Evolutionary conservation across 2,888 invertebrate genomes (phyloP), one percentile per base, ranked within the genome.

Genomic region (Nephrotoma guestfalica): DNA sequence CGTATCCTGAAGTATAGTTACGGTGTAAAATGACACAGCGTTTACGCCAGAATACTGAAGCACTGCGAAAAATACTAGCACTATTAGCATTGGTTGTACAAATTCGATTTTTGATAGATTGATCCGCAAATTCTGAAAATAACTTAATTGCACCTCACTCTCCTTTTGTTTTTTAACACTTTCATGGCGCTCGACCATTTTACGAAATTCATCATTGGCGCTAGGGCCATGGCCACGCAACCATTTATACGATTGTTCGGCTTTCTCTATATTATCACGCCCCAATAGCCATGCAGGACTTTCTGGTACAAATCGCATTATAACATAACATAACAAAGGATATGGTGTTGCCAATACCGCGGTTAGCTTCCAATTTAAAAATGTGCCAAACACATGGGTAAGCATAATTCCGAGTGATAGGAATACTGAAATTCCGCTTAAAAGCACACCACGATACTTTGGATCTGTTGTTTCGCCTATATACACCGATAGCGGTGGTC

Each of bases 21-120:
- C 93, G 0, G 94, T 94, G 89, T 95, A 95, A 90, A 94, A 95
- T 0, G 93, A 93, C 0, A 95, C 92, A 0, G 94, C 94, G 88
- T 94, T 94, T 0, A 94, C 93, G 0, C 95, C 95, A 30, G 94
- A 93, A 89, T 94, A 94, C 89, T 95, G 94, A 86, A 93, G 92
- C 0, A 93, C 92, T 30, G 93, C 90, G 88, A 94, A 94, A 89
- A 94, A 94, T 7, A 93, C 88, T n/a, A 93, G 92, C 90, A 94
- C 92, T 40, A 95, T 93, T 1, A 93, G 89, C 42, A 95, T 90
- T 0, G 95, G 94, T 88, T 93, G 94, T 42, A 86, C 15, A 51
- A 86, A 86, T 43, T 47, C 84, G 1, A 15, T 6, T 85, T 43
- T 86, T 9, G 40, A 41, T 71, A 71, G 30, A 71, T 71, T 71